A percentile compares a stretch with the other conserved stretches of the same genome.
These are phyloP conservation scores for Drosophila macrospina DNA, from an alignment of 2,888 invertebrate genomes.

Conservation along the genomic window DNA sequence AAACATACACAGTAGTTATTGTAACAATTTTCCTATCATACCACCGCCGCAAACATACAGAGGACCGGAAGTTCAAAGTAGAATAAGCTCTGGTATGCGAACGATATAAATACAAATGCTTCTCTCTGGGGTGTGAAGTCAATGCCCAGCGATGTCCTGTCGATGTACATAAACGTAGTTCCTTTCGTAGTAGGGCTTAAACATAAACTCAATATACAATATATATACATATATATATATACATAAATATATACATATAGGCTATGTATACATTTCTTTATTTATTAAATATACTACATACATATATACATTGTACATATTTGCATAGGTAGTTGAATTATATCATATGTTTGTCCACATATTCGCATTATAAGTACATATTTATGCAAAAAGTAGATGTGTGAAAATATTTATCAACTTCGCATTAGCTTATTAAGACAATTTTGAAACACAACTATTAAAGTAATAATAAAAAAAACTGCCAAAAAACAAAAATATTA, in stretches of 20 bases:
- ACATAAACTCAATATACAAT: constrained; percentile 15
- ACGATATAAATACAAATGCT: constrained; percentile 69
- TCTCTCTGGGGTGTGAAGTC: constrained; percentile 1
- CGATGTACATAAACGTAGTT: constrained; percentile 62
- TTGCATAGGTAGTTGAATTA: constrained; percentile 53
- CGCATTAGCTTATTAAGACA: constrained; percentile 20
- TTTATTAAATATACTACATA: constrained; percentile 13
- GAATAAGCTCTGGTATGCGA: constrained; percentile 80
- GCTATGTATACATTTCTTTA: constrained; percentile 11
- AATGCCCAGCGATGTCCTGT: constrained; percentile 21
- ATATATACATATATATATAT: constrained; percentile 5
- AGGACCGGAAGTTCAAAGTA: constrained; percentile 74
- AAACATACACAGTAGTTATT: constrained; percentile 82
- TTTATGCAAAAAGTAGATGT: constrained; percentile 23
- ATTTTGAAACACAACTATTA: constrained; percentile 24
- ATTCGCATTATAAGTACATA: constrained; percentile 27
- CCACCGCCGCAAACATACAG: constrained; percentile 70
- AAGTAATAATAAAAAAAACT: constrained; percentile 24
- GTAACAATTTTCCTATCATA: constrained; percentile 73
- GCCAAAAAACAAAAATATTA: constrained; percentile 11
- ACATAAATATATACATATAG: constrained; percentile 6
- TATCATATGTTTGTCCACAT: constrained; percentile 28
- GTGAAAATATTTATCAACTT: constrained; percentile 26
- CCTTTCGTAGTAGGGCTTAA: constrained; percentile 50
- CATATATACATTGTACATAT: constrained; percentile 30